Percentiles rank a stretch among this genome's conserved stretches.
phyloP scores from a whole-genome alignment of 2,113 vertebrate species.

The Gymnogyps californianus region DNA sequence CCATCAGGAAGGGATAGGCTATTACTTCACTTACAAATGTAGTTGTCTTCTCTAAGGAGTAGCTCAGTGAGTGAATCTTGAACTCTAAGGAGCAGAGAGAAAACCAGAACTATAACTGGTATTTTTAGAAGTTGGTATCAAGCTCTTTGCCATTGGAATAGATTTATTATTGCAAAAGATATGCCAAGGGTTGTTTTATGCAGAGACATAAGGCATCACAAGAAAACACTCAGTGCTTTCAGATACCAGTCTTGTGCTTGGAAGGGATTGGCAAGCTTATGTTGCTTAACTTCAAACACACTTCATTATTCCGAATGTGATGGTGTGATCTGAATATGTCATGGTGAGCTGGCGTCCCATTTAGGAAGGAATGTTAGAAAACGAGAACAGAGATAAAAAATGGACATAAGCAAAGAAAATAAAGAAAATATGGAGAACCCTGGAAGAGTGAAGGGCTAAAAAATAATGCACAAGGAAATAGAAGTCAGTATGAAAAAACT shows the following conservation, averaged over 20 bases:
- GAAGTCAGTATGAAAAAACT: neutral
- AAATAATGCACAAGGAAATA: neutral
- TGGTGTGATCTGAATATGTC: neutral
- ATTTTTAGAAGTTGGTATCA: neutral
- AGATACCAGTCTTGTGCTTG: too few species aligned
- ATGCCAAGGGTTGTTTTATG: neutral
- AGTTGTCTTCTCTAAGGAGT: neutral
- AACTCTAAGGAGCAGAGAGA: neutral
- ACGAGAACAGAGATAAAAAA: neutral
- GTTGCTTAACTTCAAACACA: neutral
- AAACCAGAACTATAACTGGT: neutral
- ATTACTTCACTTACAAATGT: neutral
- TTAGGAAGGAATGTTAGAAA: neutral
- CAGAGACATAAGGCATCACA: neutral
- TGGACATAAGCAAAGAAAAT: neutral
- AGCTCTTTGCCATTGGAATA: neutral
- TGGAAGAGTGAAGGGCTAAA: neutral
- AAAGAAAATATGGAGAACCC: neutral
- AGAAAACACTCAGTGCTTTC: neutral
- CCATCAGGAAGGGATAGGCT: neutral
- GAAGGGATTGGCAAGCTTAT: neutral
- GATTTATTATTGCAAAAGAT: neutral
- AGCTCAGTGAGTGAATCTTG: neutral
- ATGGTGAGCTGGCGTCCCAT: neutral
- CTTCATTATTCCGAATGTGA: neutral